These are phyloP conservation scores for Ditylenchus dipsaci DNA, from an alignment of 1,140 invertebrate genomes.

Conservation along the genomic window DNA sequence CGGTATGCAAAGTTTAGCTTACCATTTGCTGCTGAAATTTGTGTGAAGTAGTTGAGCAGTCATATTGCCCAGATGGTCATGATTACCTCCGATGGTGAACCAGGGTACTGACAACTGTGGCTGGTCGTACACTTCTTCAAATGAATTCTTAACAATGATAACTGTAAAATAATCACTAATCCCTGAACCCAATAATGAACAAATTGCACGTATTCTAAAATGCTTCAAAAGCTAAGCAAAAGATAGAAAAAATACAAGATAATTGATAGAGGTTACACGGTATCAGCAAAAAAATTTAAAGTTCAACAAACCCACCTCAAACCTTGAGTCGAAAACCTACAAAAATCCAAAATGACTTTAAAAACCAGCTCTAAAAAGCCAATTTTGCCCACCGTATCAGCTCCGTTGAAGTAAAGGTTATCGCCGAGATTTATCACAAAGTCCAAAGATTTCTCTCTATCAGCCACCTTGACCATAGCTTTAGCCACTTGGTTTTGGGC, in stretches of 20 bases:
- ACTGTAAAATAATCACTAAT: too few relatives aligned
- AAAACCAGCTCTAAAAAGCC: too few relatives aligned
- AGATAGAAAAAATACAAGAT: too few relatives aligned
- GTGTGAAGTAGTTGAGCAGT: conserved; percentile 60
- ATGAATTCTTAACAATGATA: conserved; percentile 36
- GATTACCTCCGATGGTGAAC: conserved; percentile 62
- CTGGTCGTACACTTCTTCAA: conserved; percentile 38
- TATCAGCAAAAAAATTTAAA: background rate
- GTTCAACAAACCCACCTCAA: conserved; percentile 15
- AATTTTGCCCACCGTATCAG: conserved; percentile 5
- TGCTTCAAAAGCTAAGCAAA: background rate
- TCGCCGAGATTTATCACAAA: conserved; percentile 45
- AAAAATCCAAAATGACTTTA: too few relatives aligned
- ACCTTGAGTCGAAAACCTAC: conserved; percentile 32
- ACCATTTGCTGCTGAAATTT: conserved; percentile 60
- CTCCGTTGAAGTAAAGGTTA: conserved; percentile 48
- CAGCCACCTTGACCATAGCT: conserved; percentile 26
- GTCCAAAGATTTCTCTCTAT: conserved; percentile 11
- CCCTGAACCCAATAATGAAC: too few relatives aligned
- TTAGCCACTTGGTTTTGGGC: conserved; percentile 33
- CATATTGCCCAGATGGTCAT: conserved; percentile 62
- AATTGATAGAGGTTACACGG: too few relatives aligned
- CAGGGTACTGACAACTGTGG: conserved; percentile 46
- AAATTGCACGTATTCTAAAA: background rate
- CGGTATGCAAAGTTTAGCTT: too few relatives aligned